Evolutionary conservation across 2,888 invertebrate species (phyloP), one percentile per base, ranked within the genome.

Genomic region (Scaptomyza parva): DNA sequence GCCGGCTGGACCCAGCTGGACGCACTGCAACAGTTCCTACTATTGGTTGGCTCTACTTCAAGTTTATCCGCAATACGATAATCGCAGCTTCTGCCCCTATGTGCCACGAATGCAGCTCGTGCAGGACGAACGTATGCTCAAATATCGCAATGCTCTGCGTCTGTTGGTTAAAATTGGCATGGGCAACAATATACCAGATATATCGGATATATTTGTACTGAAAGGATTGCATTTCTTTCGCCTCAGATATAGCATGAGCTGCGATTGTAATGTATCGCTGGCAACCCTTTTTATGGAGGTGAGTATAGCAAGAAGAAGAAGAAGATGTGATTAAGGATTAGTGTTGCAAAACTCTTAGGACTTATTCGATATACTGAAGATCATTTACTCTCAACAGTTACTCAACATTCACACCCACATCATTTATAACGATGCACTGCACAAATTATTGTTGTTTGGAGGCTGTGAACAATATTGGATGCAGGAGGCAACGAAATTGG

Each of bases 71-170:
- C 70, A 53, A 22, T 69, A 55, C 22, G 77, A 80, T 26, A 58
- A 70, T 6, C 77, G 77, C 52, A 80, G 74, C 65, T 79, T 79
- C 44, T 80, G 84, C n/a, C 80, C 79, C 4, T 77, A 80, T 26
- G 84, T 79, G 48, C 79, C 79, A 5, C 68, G 77, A 35, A 80
- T 79, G 79, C 79, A 79, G 50, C 37, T 44, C 12, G 48, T 77
- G 0, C 68, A 66, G 7, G 70, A 69, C 17, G 80, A 80, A 6
- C 61, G 77, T 9, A 66, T 80, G 77, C 30, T 74, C 33, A 83
- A 83, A 17, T 80, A 79, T 48, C 77, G 84, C 35, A 68, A 80
- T 53, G 79, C 62, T 1, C 18, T 79, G 22, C 80, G 84, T 2
- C 45, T 79, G 51, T 59, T 79, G n/a, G 41, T 77, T 3, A 80